A percentile compares a stretch with the other conserved stretches of the same genome.
Conservation (phyloP, 2,797 vertebrate species). For the Hemibagrus guttatus region DNA sequence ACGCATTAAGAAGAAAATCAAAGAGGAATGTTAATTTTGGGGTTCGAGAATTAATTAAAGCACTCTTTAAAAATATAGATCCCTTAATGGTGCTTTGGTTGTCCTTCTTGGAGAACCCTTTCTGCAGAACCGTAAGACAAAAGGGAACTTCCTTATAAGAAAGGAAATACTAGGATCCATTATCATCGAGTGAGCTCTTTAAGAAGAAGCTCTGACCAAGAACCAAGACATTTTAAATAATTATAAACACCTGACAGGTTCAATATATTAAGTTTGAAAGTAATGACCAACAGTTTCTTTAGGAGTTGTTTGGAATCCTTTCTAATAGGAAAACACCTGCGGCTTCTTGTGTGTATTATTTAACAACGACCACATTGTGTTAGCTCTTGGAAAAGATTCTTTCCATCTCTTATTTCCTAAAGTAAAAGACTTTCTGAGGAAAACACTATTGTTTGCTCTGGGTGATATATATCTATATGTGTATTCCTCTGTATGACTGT, state of each 20-base stretch:
- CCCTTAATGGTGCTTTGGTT: not conserved
- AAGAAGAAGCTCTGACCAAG: not conserved
- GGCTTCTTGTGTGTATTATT: not conserved
- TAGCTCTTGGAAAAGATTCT: not conserved
- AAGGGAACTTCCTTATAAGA: too few relatives aligned
- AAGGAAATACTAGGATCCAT: too few relatives aligned
- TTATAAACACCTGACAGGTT: not conserved
- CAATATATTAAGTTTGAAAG: too few relatives aligned
- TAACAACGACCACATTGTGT: not conserved
- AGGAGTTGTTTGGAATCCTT: not conserved
- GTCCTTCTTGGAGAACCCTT: not conserved
- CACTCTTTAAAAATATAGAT: not conserved
- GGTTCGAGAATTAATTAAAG: not conserved
- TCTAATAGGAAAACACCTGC: not conserved
- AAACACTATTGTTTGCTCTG: not conserved
- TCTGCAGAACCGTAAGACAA: not conserved
- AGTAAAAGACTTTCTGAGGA: not conserved
- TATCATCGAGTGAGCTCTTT: not conserved
- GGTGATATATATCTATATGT: not conserved
- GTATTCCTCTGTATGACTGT: not conserved
- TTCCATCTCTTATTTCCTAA: not conserved
- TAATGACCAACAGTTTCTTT: not conserved
- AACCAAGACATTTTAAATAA: not conserved
- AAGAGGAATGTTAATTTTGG: not conserved
- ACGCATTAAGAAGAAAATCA: not conserved